phyloP scores from a whole-genome alignment of 2,888 invertebrate species.

The Thyatira batis region DNA sequence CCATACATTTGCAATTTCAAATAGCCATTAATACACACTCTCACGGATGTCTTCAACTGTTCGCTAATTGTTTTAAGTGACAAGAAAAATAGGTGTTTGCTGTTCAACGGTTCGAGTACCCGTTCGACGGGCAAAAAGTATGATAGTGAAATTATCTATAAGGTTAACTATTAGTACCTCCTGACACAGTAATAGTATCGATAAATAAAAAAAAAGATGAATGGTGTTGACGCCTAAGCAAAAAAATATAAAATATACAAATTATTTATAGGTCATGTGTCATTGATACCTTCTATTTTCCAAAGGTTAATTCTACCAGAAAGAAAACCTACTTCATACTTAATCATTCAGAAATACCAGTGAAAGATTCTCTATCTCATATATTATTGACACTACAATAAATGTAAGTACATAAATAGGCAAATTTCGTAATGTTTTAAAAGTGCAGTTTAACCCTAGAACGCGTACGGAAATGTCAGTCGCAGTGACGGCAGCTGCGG shows the following conservation, averaged over 20 bases:
- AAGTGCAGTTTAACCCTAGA: slow-evolving; percentile 45
- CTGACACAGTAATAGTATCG: slow-evolving; percentile 7
- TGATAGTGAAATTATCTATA: slow-evolving; percentile 14
- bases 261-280: neutral
- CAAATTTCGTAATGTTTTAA: neutral
- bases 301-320: too few species aligned
- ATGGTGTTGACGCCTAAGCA: neutral
- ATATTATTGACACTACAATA: neutral
- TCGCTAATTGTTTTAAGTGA: slow-evolving; percentile 57
- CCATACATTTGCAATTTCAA: slow-evolving; percentile 59
- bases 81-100: slow-evolving; percentile 55
- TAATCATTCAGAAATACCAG: too few species aligned
- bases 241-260: neutral
- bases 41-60: slow-evolving; percentile 43
- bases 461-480: slow-evolving; percentile 65
- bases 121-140: slow-evolving; percentile 12
- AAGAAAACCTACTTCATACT: too few species aligned
- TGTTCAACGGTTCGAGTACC: slow-evolving; percentile 22
- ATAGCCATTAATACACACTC: slow-evolving; percentile 39
- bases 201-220: neutral
- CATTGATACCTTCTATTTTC: too few species aligned
- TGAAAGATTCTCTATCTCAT: too few species aligned
- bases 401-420: neutral
- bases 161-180: slow-evolving; percentile 20
- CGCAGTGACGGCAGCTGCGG: slow-evolving; percentile 52